These are phyloP conservation scores for Typhlomys cinereus DNA, from an alignment of 2,113 vertebrate species.

Conservation along the genomic window DNA sequence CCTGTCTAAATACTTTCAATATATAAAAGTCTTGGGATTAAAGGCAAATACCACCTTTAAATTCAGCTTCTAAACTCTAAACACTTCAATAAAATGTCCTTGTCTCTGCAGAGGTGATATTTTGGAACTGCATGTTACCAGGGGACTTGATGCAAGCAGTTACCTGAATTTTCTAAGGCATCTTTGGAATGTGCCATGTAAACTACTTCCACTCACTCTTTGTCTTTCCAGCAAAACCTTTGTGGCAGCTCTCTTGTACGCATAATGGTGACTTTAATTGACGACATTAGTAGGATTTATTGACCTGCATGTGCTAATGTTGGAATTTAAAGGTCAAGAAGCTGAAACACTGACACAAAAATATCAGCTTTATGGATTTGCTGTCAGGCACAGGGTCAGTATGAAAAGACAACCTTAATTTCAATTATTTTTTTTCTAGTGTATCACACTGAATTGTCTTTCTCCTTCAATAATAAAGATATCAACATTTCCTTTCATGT, in stretches of 20 bases:
- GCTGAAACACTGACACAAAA: slow-evolving; percentile 45
- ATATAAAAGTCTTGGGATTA: background rate
- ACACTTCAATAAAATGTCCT: background rate
- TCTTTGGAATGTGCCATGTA: background rate
- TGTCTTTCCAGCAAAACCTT: slow-evolving; percentile 18
- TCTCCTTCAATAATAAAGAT: background rate
- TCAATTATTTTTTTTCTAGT: slow-evolving; percentile 46
- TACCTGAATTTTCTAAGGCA: background rate
- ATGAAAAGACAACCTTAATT: background rate
- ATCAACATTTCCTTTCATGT: background rate
- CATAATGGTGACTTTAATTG: slow-evolving; percentile 71
- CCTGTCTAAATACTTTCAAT: background rate
- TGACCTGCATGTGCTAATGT: slow-evolving; percentile 55
- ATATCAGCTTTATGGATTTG: slow-evolving; percentile 54
- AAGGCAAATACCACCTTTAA: background rate
- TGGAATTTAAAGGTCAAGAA: slow-evolving; percentile 58
- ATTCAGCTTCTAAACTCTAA: background rate
- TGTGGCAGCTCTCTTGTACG: slow-evolving; percentile 40
- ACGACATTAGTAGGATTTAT: slow-evolving; percentile 57
- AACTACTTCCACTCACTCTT: slow-evolving; percentile 9
- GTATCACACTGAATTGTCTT: background rate
- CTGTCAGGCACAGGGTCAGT: background rate
- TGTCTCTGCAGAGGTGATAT: background rate
- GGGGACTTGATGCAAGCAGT: background rate
- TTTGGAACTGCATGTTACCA: background rate